Percentiles rank a stretch among this genome's conserved stretches.
phyloP scores from a whole-genome alignment of 2,113 vertebrate species.

The Cardinalis cardinalis region DNA sequence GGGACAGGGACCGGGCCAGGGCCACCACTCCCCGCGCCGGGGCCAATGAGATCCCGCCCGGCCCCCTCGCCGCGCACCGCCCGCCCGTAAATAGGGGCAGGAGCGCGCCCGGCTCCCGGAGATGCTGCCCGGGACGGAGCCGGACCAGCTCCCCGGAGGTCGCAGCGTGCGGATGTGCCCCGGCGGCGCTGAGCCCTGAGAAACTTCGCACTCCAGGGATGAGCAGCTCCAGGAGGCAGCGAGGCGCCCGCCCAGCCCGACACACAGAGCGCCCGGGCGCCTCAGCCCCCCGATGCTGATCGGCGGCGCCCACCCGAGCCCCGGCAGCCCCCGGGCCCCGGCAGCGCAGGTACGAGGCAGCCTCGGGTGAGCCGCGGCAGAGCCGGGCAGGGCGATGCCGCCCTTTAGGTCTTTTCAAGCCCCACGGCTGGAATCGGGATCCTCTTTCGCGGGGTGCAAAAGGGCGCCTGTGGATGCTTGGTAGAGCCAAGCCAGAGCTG shows the following conservation, averaged over 20 bases:
- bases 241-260: background rate
- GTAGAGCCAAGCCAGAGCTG: background rate
- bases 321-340: background rate
- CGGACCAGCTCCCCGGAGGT: background rate
- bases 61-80: conserved; percentile 1
- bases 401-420: background rate
- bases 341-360: background rate
- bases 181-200: background rate
- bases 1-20: background rate
- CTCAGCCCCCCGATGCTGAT: background rate
- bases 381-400: background rate
- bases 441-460: background rate
- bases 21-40: conserved; percentile 31
- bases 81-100: conserved; percentile 52
- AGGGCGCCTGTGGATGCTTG: background rate
- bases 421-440: background rate
- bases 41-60: conserved; percentile 45
- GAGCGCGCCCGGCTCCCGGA: background rate
- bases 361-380: background rate
- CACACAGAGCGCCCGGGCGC: background rate
- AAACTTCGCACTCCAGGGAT: background rate
- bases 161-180: background rate
- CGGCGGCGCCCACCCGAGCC: background rate
- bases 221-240: background rate
- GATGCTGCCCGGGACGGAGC: background rate